Base-by-base conservation (phyloP, 1,140 invertebrate genomes). In the Plutomurus gul region DNA sequence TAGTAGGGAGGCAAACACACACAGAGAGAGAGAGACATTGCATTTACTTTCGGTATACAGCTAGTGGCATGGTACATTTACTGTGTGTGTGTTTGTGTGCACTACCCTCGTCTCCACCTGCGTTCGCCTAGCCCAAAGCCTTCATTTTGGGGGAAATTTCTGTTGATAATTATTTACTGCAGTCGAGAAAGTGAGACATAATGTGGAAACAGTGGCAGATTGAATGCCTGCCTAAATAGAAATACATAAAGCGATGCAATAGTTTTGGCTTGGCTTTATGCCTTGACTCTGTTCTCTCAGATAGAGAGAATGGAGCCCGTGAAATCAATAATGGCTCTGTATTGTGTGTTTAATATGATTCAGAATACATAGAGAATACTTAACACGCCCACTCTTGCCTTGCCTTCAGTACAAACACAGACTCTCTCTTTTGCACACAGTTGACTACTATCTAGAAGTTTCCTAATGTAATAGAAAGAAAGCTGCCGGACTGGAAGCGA, bases 271-370 rank as follows among this genome's bases (percentile, higher is more conserved):
- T n/a, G n/a, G n/a, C n/a, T n/a, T n/a, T n/a, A n/a, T n/a, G n/a
- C n/a, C n/a, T n/a, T n/a, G n/a, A n/a, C n/a, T n/a, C n/a, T n/a
- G n/a, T n/a, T n/a, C n/a, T n/a, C n/a, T n/a, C n/a, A 22, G 56
- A 65, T 65, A 30, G 56, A 65, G 30, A 65, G 39, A 47, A 27
- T 47, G 27, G 74, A 37, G 47, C 6, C 27, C 33, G 20, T 76
- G 74, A 76, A 76, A 76, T 76, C 74, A 76, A 76, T 76, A 76
- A 76, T 76, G 47, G 49, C 11, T 33, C 2, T 60, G 51, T 13
- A 65, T 65, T 65, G 56, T 65, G 56, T 65, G 56, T 65, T 65
- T 65, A 65, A 65, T 65, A 65, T 65, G 56, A 65, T 65, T 65
- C 56, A 65, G 56, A 65, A 65, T 65, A 65, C n/a, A 22, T 51